phyloP scores from a whole-genome alignment of 2,797 vertebrate species.

The Catostomus latipinnis region DNA sequence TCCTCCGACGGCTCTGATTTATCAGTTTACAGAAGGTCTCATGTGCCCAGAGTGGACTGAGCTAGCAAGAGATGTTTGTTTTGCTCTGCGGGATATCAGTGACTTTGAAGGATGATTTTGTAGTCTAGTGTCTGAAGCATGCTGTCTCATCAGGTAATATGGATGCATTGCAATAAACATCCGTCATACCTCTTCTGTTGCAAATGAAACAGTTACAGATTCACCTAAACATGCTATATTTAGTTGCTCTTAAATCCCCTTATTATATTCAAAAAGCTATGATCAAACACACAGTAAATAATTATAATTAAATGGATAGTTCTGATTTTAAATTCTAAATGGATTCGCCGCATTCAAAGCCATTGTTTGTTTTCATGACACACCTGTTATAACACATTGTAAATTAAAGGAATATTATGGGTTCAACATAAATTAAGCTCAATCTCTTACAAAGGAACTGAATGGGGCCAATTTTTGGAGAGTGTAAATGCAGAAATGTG shows the following conservation, averaged over 20 bases:
- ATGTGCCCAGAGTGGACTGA: slow-evolving; percentile 25
- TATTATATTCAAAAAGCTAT: background rate
- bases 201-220: background rate
- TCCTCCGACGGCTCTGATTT: slow-evolving; percentile 36
- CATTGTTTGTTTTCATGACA: too few species aligned
- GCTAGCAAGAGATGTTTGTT: slow-evolving; percentile 49
- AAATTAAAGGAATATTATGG: too few species aligned
- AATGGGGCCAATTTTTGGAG: too few species aligned
- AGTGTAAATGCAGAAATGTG: too few species aligned
- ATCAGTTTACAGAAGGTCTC: slow-evolving; percentile 48
- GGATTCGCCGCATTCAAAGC: too few species aligned
- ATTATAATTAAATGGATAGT: too few species aligned
- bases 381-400: too few species aligned
- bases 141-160: slow-evolving; percentile 33
- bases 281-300: background rate
- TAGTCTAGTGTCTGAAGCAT: slow-evolving; percentile 40
- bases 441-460: too few species aligned
- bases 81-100: slow-evolving; percentile 45
- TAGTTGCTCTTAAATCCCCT: background rate
- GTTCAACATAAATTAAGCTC: too few species aligned
- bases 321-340: too few species aligned
- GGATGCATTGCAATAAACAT: slow-evolving; percentile 22
- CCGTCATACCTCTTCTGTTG: slow-evolving; percentile 17
- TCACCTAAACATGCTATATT: background rate
- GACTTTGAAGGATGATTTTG: slow-evolving; percentile 54